These are phyloP conservation scores for Pangasianodon hypophthalmus DNA, from an alignment of 2,113 vertebrate genomes.

Conservation along the genomic window DNA sequence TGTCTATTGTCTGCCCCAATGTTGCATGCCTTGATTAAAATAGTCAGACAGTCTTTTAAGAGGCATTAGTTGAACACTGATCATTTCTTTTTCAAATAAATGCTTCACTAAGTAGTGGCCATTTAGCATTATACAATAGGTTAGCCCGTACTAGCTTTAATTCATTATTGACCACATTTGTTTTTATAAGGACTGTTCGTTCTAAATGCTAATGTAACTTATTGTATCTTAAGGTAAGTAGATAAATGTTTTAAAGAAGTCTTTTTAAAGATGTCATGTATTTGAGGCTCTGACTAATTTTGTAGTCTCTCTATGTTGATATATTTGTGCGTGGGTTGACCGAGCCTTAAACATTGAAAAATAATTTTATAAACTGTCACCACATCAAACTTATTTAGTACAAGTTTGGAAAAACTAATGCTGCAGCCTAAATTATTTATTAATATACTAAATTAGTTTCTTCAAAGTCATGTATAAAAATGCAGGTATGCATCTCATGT, in stretches of 20 bases:
- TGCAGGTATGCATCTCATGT: background rate
- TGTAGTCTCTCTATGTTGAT: background rate
- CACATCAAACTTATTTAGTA: background rate
- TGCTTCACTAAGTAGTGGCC: background rate
- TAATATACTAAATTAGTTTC: background rate
- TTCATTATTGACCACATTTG: background rate
- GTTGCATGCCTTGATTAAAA: background rate
- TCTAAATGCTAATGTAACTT: conserved; percentile 7
- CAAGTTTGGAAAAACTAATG: background rate
- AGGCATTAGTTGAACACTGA: background rate
- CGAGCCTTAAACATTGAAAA: background rate
- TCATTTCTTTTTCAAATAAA: background rate
- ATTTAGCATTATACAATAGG: background rate
- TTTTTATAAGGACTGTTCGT: background rate
- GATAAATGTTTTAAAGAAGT: background rate
- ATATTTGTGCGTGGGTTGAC: background rate
- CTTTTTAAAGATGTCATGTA: background rate
- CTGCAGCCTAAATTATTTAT: background rate
- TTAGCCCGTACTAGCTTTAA: background rate
- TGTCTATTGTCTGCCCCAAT: background rate
- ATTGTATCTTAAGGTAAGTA: background rate
- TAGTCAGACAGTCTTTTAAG: background rate
- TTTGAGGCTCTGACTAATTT: background rate
- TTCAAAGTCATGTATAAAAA: background rate
- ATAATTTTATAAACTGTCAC: background rate